Conservation (phyloP, 1,140 invertebrate species). For the Doryteuthis pealeii region DNA sequence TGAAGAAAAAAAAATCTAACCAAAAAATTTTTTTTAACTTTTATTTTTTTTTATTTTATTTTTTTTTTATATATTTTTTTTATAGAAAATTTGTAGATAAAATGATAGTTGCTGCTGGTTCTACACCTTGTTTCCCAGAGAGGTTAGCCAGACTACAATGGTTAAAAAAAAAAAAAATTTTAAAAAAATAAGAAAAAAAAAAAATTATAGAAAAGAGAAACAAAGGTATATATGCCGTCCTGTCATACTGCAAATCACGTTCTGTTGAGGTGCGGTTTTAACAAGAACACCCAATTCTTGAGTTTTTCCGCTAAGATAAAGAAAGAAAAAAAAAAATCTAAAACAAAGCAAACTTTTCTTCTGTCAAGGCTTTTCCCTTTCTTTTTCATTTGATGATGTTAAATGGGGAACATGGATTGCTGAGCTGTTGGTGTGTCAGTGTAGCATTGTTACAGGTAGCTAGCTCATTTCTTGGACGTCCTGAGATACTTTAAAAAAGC, state of each 20-base stretch:
- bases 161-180: neutral
- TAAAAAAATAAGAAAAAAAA: slow-evolving; percentile 1
- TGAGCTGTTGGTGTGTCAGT: slow-evolving; percentile 4
- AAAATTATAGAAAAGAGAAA: neutral
- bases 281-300: neutral
- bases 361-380: slow-evolving; percentile 5
- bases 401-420: slow-evolving; percentile 8
- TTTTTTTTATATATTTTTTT: no score
- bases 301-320: neutral
- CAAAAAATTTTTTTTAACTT: neutral
- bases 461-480: slow-evolving; percentile 4
- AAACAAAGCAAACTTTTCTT: neutral
- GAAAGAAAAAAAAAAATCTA: neutral
- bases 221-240: slow-evolving; percentile 16
- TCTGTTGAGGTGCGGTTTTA: slow-evolving; percentile 4
- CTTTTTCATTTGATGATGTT: neutral
- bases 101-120: slow-evolving; percentile 3
- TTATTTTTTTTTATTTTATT: no score
- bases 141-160: slow-evolving; percentile 8
- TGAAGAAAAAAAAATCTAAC: neutral
- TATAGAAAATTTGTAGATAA: neutral
- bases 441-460: slow-evolving; percentile 15
- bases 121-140: slow-evolving; percentile 9
- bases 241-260: slow-evolving; percentile 9
- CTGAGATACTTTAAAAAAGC: no score